Evolutionary conservation across 1,140 invertebrate species (phyloP), one percentile per base, ranked within the genome.

Genomic region (Dolichoris vasculosae): DNA sequence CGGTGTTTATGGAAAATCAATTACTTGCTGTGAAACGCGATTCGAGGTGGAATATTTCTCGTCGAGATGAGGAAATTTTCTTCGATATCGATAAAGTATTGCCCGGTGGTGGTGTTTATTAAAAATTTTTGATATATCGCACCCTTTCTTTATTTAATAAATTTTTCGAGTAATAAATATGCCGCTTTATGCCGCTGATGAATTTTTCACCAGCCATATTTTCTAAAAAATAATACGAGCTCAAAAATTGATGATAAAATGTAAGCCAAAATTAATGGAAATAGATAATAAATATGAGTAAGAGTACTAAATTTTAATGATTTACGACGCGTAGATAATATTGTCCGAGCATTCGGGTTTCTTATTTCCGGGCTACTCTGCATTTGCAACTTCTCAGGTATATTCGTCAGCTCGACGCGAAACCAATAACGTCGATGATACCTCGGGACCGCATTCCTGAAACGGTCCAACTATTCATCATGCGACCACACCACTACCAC

Each of bases 391-490:
- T 78, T 77, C 46, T 69, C 23, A 17, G 63, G 38, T n/a, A 20
- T 23, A 69, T 71, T 71, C 75, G 64, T 78, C 83, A 79, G 64
- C 64, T 51, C 51, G 71, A 75, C 26, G 79, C 59, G 51, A 89
- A 90, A 82, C 87, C 90, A 90, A 91, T 91, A 90, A 89, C 87
- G 89, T 92, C 91, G 89, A 92, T 92, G 90, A 89, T 88, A 82
- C 40, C 71, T 84, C 87, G 79, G 84, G 88, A 88, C 88, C 85
- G 89, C 91, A 91, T 92, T 92, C 91, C 91, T 88, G 69, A 80
- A 82, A 85, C 87, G 88, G 86, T 86, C 89, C 83, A 90, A 90
- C 89, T 90, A 92, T 92, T 92, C 90, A 91, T 92, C 90, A 92
- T 87, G 79, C 67, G 87, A 83, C 35, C 86, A 84, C 86, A 86